Percentiles rank a stretch among this genome's conserved stretches.
Evolutionary conservation across 2,888 invertebrate genomes (phyloP).

Genomic region (Cerceris rybyensis): DNA sequence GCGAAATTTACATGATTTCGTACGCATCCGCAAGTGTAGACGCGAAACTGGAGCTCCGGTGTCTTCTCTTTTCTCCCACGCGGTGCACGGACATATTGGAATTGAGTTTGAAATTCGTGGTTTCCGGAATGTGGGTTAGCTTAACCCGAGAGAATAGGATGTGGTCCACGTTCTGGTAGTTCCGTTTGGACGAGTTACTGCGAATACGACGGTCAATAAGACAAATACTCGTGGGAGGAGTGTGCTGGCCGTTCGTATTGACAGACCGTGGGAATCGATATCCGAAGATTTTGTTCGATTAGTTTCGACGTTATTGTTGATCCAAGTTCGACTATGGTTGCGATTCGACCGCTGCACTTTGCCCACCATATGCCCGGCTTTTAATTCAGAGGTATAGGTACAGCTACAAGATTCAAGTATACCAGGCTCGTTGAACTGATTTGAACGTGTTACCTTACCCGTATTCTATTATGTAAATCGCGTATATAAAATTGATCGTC

Average conservation of each 20-base stretch:
- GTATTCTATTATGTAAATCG: too few species aligned
- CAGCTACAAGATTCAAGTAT: too few species aligned
- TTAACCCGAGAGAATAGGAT: slow-evolving; percentile 2
- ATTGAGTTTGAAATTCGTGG: slow-evolving; percentile 16
- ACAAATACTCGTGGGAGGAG: slow-evolving; percentile 17
- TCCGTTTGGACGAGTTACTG: background rate
- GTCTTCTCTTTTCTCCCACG: background rate
- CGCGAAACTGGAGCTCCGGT: background rate
- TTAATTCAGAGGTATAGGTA: too few species aligned
- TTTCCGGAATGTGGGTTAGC: background rate
- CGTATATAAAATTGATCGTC: too few species aligned
- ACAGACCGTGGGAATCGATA: background rate
- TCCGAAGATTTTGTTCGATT: background rate
- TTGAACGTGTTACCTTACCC: too few species aligned
- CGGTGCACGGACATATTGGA: background rate
- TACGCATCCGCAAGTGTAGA: background rate
- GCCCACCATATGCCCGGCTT: too few species aligned
- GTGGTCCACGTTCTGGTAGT: slow-evolving; percentile 7
- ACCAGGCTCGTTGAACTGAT: too few species aligned
- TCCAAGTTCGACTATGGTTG: background rate
- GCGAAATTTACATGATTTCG: slow-evolving; percentile 28
- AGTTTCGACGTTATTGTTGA: too few species aligned
- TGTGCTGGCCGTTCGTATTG: slow-evolving; percentile 8
- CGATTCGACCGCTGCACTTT: background rate
- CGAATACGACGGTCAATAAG: slow-evolving; percentile 20